Base-by-base conservation (phyloP, 1,140 invertebrate genomes). In the Nasonia vitripennis region DNA sequence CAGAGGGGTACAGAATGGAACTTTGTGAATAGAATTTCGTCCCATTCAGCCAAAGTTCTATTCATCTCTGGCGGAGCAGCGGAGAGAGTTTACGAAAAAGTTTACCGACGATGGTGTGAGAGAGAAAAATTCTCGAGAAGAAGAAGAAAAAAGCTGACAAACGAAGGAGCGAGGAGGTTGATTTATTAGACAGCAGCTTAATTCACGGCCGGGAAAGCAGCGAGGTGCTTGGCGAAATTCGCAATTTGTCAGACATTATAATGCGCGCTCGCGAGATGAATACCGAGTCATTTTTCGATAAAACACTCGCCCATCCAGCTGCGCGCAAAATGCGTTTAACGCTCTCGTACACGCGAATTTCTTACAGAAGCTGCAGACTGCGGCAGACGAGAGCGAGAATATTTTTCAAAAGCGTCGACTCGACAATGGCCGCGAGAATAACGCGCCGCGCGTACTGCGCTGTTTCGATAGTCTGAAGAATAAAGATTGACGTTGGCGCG, bases 181-280 rank as follows among this genome's bases (percentile, higher is more conserved):
- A 74, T 74, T 74, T 74, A 74, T 74, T 74, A 20, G 73, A 37
- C 5, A 74, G 73, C 20, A 20, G 73, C 73, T 74, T 74, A 74
- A 74, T 41, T 74, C 20, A 41, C 73, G 73, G 73, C 6, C 11
- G 27, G 27, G 14, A 71, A 71, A 71, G 31, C 14, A 71, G 31
- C 14, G 31, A 71, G 70, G 23, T 31, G 73, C 20, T 5, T 9
- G 20, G 11, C 11, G 34, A 74, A 74, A 20, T 37, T 74, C 17
- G 37, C 34, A 74, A 74, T 74, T 74, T 74, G 73, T 74, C 73
- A 41, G 12, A 10, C 17, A 2, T 17, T 20, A 27, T 10, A 71
- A 27, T 34, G 27, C 27, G 68, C 68, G 34, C 34, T 37, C 34
- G 68, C 62, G 62, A 71, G 27, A 74, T 37, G 73, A 74, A 74